These are phyloP conservation scores for Anastatus disparis DNA, from an alignment of 1,140 invertebrate genomes.

Conservation along the genomic window DNA sequence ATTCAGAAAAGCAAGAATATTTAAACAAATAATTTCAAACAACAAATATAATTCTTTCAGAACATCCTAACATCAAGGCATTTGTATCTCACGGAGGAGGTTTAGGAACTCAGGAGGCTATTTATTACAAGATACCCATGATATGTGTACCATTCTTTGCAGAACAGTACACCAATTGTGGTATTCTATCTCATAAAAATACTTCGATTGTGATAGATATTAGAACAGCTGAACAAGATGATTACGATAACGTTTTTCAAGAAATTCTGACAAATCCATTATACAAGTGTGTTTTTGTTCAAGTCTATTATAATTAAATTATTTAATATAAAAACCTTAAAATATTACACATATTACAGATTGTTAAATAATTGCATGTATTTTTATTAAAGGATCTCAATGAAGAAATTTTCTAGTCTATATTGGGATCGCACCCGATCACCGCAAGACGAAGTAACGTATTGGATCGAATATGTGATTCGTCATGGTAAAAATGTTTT, in stretches of 20 bases:
- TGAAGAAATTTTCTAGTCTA: slow-evolving; percentile 52
- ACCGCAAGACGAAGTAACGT: slow-evolving; percentile 56
- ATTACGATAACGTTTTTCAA: slow-evolving; percentile 51
- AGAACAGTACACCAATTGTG: slow-evolving; percentile 72
- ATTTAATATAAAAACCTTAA: no score
- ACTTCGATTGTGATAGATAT: slow-evolving; percentile 54
- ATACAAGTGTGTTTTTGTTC: slow-evolving; percentile 50
- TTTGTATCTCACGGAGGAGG: slow-evolving; percentile 79
- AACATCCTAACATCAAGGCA: slow-evolving; percentile 75
- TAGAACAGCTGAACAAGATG: slow-evolving; percentile 53
- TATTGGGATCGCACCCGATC: slow-evolving; percentile 52
- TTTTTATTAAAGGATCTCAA: no score
- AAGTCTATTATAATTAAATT: no score
- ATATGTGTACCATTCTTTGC: slow-evolving; percentile 76
- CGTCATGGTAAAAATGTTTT: slow-evolving; percentile 53
- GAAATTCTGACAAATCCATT: slow-evolving; percentile 54
- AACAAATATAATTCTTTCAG: slow-evolving; percentile 54
- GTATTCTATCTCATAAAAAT: slow-evolving; percentile 42
- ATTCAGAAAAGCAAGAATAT: no score
- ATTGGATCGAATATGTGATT: slow-evolving; percentile 61
- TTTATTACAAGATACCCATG: slow-evolving; percentile 77
- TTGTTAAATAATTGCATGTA: no score
- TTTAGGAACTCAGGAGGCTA: slow-evolving; percentile 76
- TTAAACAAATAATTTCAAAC: no score
- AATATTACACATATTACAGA: no score